phyloP scores from a whole-genome alignment of 2,888 invertebrate species.

The Drosophila mettleri region DNA sequence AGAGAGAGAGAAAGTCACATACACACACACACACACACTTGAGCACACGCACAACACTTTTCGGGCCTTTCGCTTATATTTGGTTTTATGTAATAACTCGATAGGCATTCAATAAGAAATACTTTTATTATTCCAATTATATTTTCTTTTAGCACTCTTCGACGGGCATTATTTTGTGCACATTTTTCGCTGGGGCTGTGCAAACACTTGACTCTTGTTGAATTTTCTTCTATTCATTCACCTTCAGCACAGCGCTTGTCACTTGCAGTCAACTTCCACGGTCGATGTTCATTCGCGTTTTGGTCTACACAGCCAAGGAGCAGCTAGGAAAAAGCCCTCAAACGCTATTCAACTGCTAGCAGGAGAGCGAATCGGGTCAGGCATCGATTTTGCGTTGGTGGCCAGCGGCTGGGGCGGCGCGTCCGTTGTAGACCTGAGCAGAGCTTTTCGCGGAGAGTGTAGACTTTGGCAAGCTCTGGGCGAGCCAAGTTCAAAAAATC shows the following conservation, averaged over 20 bases:
- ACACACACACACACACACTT: slow-evolving; percentile 38
- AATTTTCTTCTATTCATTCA: slow-evolving; percentile 60
- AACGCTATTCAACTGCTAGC: slow-evolving; percentile 29
- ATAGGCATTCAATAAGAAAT: slow-evolving; percentile 23
- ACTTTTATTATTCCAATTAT: slow-evolving; percentile 17
- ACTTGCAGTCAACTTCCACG: slow-evolving; percentile 83
- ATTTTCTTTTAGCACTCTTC: slow-evolving; percentile 25
- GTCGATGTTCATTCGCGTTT: slow-evolving; percentile 85
- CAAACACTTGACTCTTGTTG: slow-evolving; percentile 35
- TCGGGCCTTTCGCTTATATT: slow-evolving; percentile 56
- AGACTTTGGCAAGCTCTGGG: slow-evolving; percentile 43
- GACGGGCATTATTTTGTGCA: slow-evolving; percentile 13
- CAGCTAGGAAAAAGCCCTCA: slow-evolving; percentile 78
- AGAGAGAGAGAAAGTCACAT: slow-evolving; percentile 30
- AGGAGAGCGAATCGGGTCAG: slow-evolving; percentile 69
- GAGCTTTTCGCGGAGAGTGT: slow-evolving; percentile 50
- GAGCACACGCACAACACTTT: slow-evolving; percentile 64
- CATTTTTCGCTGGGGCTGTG: slow-evolving; percentile 22
- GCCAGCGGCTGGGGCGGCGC: slow-evolving; percentile 28
- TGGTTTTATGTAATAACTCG: slow-evolving; percentile 71
- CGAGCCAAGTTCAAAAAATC: slow-evolving; percentile 23
- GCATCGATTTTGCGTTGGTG: slow-evolving; percentile 68
- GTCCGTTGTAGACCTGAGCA: slow-evolving; percentile 11
- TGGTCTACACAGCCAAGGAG: slow-evolving; percentile 77
- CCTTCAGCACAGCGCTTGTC: slow-evolving; percentile 80